Evolutionary conservation across 2,888 invertebrate species (phyloP).

Genomic region (Euplagia quadripunctaria): DNA sequence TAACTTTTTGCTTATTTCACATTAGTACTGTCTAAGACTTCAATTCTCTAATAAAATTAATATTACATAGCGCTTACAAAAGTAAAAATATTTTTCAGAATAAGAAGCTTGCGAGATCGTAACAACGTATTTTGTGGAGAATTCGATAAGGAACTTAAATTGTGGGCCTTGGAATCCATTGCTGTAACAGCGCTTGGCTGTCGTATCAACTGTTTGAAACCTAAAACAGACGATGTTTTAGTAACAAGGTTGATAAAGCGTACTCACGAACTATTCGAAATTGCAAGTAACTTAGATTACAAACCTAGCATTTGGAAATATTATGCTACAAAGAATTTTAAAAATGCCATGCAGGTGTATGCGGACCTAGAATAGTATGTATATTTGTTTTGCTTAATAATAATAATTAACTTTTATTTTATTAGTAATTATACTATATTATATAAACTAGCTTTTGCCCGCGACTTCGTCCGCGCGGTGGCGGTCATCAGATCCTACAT

Average conservation of each 20-base stretch:
- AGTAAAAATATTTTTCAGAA: not conserved
- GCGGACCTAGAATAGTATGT: constrained; percentile 11
- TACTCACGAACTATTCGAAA: constrained; percentile 56
- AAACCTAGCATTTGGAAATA: constrained; percentile 60
- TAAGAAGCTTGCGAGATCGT: not conserved
- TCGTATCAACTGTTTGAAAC: constrained; percentile 13
- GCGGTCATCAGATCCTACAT: too few species aligned
- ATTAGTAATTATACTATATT: too few species aligned
- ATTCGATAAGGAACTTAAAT: constrained; percentile 7
- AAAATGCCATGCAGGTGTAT: constrained; percentile 55
- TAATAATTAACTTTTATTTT: too few species aligned
- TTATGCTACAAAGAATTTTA: constrained; percentile 55
- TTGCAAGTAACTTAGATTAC: constrained; percentile 61
- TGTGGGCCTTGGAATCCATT: constrained; percentile 14
- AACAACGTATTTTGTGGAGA: constrained; percentile 2
- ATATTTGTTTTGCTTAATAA: not conserved
- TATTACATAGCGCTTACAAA: not conserved
- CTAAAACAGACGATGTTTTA: not conserved
- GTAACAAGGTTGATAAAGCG: constrained; percentile 5
- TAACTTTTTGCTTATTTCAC: not conserved
- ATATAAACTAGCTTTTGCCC: too few species aligned
- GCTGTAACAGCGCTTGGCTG: constrained; percentile 9
- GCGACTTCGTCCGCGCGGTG: too few species aligned
- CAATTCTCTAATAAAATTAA: too few species aligned
- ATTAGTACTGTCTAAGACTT: not conserved